These are phyloP conservation scores for Urocyon cinereoargenteus DNA, from an alignment of 2,797 vertebrate species.

Conservation along the genomic window DNA sequence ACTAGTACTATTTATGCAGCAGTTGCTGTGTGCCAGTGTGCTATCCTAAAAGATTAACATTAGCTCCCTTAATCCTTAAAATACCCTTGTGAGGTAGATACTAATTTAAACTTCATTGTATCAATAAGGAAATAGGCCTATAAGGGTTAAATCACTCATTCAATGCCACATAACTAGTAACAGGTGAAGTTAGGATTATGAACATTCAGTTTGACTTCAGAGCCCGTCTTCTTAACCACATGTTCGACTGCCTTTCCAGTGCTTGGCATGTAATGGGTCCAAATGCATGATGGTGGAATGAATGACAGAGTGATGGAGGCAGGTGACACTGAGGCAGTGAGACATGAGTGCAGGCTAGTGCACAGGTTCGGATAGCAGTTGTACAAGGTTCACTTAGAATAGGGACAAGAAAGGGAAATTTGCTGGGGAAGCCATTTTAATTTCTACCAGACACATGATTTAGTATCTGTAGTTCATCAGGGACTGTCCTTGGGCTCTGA, in stretches of 20 bases:
- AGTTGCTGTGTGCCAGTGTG: neutral
- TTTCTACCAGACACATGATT: neutral
- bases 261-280: neutral
- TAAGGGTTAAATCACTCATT: neutral
- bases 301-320: neutral
- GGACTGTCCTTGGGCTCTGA: neutral
- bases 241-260: neutral
- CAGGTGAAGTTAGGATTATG: neutral
- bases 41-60: neutral
- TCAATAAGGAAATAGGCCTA: neutral
- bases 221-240: neutral
- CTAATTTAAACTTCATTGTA: neutral
- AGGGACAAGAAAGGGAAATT: neutral
- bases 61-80: conserved; percentile 32
- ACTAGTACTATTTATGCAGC: neutral
- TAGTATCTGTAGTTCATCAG: neutral
- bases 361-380: neutral
- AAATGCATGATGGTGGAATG: neutral
- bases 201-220: neutral
- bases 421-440: neutral
- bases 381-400: neutral
- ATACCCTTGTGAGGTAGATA: neutral
- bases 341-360: neutral
- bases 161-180: neutral
- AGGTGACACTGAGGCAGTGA: neutral